phyloP scores from a whole-genome alignment of 2,113 vertebrate genomes.

The Tupaia chinensis region DNA sequence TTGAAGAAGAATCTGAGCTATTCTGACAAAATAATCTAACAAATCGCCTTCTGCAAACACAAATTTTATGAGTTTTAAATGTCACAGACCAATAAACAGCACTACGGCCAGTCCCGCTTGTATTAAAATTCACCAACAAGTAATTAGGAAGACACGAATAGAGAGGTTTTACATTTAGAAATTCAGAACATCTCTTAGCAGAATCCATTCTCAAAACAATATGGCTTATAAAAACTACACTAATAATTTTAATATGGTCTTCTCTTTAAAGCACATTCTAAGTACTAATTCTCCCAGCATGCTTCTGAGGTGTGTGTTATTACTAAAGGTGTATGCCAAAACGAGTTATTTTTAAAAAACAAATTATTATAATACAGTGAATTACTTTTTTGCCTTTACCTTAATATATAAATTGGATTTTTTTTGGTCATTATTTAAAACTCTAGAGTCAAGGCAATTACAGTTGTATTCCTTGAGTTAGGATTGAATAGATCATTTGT shows the following conservation, averaged over 20 bases:
- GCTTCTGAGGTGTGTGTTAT: slow-evolving; percentile 54
- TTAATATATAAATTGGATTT: slow-evolving; percentile 67
- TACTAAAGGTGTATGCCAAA: slow-evolving; percentile 47
- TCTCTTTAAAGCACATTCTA: slow-evolving; percentile 65
- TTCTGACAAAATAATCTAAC: neutral
- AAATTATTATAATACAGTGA: slow-evolving; percentile 50
- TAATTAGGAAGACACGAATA: slow-evolving; percentile 57
- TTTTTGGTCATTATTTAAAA: neutral
- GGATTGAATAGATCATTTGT: neutral
- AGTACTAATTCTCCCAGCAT: slow-evolving; percentile 66
- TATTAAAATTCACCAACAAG: slow-evolving; percentile 55
- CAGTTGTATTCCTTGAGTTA: slow-evolving; percentile 11
- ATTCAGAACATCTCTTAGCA: slow-evolving; percentile 34
- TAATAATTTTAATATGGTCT: slow-evolving; percentile 71
- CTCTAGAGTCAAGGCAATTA: slow-evolving; percentile 6
- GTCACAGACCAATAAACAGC: slow-evolving; percentile 37
- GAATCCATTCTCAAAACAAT: slow-evolving; percentile 61
- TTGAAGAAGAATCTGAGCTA: slow-evolving; percentile 2
- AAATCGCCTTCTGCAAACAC: slow-evolving; percentile 53
- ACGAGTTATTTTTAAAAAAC: slow-evolving; percentile 60
- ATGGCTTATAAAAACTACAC: slow-evolving; percentile 47
- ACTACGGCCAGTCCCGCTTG: neutral
- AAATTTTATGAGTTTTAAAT: slow-evolving; percentile 58
- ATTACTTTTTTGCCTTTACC: slow-evolving; percentile 44
- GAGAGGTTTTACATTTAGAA: slow-evolving; percentile 46